Percentiles rank a stretch among this genome's conserved stretches.
Evolutionary conservation across 2,113 vertebrate genomes (phyloP).

Genomic region (Cyanistes caeruleus): DNA sequence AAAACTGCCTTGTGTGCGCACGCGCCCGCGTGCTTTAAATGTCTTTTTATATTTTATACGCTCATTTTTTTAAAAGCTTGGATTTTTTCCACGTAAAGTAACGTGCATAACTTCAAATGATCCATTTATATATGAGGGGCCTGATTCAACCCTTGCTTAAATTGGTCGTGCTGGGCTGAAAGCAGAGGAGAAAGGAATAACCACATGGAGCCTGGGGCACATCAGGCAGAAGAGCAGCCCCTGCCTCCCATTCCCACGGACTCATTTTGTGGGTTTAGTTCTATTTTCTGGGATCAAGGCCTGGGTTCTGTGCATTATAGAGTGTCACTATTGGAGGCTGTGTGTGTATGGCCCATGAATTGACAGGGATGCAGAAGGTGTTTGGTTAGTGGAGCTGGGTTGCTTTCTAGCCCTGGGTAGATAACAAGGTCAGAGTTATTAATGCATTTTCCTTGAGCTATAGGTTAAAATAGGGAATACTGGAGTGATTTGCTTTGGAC

Average conservation of each 20-base stretch:
- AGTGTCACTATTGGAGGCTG: rapidly evolving
- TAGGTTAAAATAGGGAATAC: background rate
- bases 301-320: rapidly evolving
- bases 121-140: background rate
- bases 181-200: background rate
- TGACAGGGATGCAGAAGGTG: background rate
- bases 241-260: background rate
- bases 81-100: constrained; percentile 75
- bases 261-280: background rate
- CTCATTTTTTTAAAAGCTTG: constrained; percentile 62
- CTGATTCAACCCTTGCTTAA: background rate
- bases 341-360: rapidly evolving
- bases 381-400: background rate
- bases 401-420: rapidly evolving
- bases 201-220: rapidly evolving
- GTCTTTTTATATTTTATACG: constrained; percentile 61
- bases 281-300: background rate
- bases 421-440: background rate
- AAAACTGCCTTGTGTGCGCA: constrained; percentile 1
- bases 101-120: constrained; percentile 50
- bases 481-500: background rate
- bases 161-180: background rate
- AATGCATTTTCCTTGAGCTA: background rate
- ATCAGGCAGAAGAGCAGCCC: background rate
- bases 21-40: background rate